Evolutionary conservation across 2,113 vertebrate species (phyloP), one percentile per base, ranked within the genome.

Genomic region (Varanus salvator): DNA sequence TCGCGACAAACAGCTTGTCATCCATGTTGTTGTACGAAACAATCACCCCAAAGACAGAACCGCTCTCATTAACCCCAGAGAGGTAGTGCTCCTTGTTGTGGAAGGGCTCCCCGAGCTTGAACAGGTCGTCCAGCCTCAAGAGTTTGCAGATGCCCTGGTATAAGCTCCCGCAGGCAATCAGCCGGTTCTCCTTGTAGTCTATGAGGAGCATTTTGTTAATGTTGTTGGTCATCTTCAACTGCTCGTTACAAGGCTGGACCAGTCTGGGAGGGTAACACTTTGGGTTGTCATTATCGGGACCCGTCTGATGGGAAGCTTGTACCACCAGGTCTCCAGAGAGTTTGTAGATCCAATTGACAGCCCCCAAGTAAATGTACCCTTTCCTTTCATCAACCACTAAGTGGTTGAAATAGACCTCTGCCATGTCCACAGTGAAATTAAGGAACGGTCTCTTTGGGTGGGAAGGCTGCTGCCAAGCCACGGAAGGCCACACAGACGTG

Each of bases 51-150:
- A 99, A 99, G 93, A 99, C 99, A 0, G 99, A 98, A 93, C 98
- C 99, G 1, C 99, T 99, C 91, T 99, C 99, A 0, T 99, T 99
- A 95, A 99, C 99, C 0, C 99, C 98, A 0, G 99, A 99, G 93
- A 99, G 98, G 95, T 99, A 99, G 94, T 99, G 99, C 90, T 99
- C 99, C 96, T 99, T 99, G 96, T 99, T 99, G 95, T 99, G 99
- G 86, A 98, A 99, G 31, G 99, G 99, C 92, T 99, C 99, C 66
- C 98, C 99, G 3, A 99, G 97, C 93, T 99, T 99, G 95, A 99
- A 99, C 82, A 99, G 99, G 96, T 99, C 99, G 71, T 99, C 98
- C 86, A 99, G 96, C 90, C 98, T 97, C 80, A 99, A 97, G 38
- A 99, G 98, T 93, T 99, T 99, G 93, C 99, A 99, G 93, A 99